Conservation (phyloP, 2,888 invertebrate species). For the Epirrhoe tristata region DNA sequence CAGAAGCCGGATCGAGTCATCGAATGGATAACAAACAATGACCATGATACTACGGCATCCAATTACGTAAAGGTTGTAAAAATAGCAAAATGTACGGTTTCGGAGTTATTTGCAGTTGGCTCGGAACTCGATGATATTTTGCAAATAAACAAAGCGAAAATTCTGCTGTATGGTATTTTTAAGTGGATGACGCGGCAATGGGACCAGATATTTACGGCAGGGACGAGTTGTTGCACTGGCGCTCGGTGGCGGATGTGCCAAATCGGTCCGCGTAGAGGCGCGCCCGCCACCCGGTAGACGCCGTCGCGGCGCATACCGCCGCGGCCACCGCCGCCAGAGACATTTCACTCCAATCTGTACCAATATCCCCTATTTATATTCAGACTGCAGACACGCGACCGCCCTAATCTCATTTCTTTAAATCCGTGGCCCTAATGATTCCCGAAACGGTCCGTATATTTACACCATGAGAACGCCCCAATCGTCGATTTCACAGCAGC, state of each 20-base stretch:
- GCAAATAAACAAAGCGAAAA: conserved; percentile 49
- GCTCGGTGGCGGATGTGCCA: conserved; percentile 82
- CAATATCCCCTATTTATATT: conserved; percentile 54
- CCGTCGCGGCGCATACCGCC: conserved; percentile 77
- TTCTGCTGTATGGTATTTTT: conserved; percentile 52
- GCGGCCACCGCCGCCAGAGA: conserved; percentile 71
- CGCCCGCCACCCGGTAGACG: conserved; percentile 77
- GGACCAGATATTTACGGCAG: conserved; percentile 76
- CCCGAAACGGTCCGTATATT: conserved; percentile 55
- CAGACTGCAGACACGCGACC: conserved; percentile 54
- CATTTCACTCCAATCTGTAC: conserved; percentile 62
- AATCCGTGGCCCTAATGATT: conserved; percentile 49
- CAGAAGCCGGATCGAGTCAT: conserved; percentile 68
- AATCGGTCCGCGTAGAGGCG: conserved; percentile 78
- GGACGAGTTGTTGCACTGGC: conserved; percentile 60
- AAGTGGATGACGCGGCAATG: conserved; percentile 55
- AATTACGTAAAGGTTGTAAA: conserved; percentile 30
- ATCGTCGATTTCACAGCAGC: conserved; percentile 57
- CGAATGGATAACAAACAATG: conserved; percentile 69
- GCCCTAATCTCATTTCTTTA: no score
- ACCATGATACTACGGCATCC: conserved; percentile 56
- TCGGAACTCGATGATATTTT: conserved; percentile 41
- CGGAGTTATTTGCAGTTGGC: conserved; percentile 55
- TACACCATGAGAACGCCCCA: conserved; percentile 50
- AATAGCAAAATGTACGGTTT: conserved; percentile 21